Base-by-base conservation (phyloP, 2,888 invertebrate genomes). In the Aquatica leii region DNA sequence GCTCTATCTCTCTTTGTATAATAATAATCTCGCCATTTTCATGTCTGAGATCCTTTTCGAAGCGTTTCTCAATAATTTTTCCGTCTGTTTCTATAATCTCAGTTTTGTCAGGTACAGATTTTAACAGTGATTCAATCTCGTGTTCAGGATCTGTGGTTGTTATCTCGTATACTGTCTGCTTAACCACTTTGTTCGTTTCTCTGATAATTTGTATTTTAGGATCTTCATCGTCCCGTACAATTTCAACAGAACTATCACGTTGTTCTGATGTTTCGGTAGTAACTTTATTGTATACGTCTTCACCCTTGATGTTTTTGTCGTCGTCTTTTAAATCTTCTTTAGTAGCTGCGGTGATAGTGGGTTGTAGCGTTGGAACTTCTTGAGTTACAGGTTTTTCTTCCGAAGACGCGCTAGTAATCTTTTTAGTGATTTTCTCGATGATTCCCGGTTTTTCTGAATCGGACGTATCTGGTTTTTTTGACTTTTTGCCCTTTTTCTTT, bases 401-500 rank as follows among this genome's bases (percentile, higher is more conserved):
- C n/a, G n/a, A n/a, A n/a, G n/a, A n/a, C 2, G 17, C 17, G 1
- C 12, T 48, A 14, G 58, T 34, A 14, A 66, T 52, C 60, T 52
- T 62, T 58, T 55, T 52, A n/a, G 60, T 60, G 41, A 68, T 54
- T 55, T 62, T 65, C 41, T 60, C 62, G 24, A 65, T 62, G 12
- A 68, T 60, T 56, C 62, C 62, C n/a, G 34, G 15, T 34, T 57
- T 61, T 17, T 48, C 48, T 0, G 15, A 0, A 2, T 48, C 55
- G 0, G 17, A 11, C 9, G 61, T 31, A 17, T 48, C 48, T 34
- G 59, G 18, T 17, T 17, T 34, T 37, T 48, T 59, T n/a, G 43
- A 46, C 35, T 59, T 59, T 11, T 59, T 54, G n/a, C n/a, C 43
- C 18, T 54, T 59, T 8, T 59, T 53, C 31, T 54, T 49, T 40